Base-by-base conservation (phyloP, 2,113 vertebrate genomes). In the Burhinus oedicnemus region DNA sequence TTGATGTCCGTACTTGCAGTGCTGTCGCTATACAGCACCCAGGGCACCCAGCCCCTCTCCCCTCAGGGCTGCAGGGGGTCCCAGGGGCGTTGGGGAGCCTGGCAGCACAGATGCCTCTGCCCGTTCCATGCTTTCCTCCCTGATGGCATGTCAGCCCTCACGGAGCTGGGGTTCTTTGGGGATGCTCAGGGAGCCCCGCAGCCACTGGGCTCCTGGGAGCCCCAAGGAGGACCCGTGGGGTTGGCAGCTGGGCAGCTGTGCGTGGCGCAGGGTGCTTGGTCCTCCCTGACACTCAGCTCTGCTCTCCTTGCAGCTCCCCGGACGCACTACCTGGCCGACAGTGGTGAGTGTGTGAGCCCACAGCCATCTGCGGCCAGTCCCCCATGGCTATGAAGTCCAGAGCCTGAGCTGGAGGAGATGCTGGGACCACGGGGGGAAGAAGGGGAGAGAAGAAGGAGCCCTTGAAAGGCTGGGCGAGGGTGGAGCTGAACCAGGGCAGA, bases 281-380 rank as follows among this genome's bases (percentile, higher is more conserved):
- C 32, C 51, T 38, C 38, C 30, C 78, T 96, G 87, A 97, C 14
- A 1, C 68, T 8, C 0, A 0, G 42, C 81, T 96, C 49, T 97
- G 87, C 93, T 98, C 86, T 84, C 87, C 54, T 96, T 98, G 90
- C 98, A 99, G 99, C 99, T 97, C 99, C 99, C 54, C 98, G 98
- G 42, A 98, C 97, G 5, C 99, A 99, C 85, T 99, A 99, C 98
- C 98, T 98, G 91, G 97, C 98, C 2, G 99, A 99, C 94, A 99
- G 98, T 5, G 99, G 99, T 99, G 98, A 97, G 99, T 98, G 65
- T 51, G 61, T 10, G 55, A 36, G 23, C 91, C 84, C 27, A 18
- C 58, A 21, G 94, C 80, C 42, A 70, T 45, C 54, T 23, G 8
- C 1, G 0, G 32, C 85, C 10, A 10, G 19, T 83, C 38, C 42